These are phyloP conservation scores for Agrilus cyanescens DNA, from an alignment of 2,888 invertebrate species.

Conservation along the genomic window DNA sequence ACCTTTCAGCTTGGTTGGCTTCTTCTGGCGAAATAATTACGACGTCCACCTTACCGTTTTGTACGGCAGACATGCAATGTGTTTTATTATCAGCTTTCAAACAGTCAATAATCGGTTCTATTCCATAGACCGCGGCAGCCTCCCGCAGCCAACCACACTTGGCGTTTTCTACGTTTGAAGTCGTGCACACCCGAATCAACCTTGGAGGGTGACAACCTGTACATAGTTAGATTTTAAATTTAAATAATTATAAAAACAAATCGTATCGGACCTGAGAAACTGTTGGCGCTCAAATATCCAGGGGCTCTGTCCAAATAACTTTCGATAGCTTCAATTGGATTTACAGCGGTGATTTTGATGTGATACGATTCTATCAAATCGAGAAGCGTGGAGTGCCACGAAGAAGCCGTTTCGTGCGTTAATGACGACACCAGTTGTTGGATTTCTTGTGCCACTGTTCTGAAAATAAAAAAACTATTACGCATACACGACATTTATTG, in stretches of 20 bases:
- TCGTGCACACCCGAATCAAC: conserved; percentile 50
- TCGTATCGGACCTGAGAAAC: conserved; percentile 18
- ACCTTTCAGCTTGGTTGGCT: conserved; percentile 57
- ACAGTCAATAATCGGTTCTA: conserved; percentile 73
- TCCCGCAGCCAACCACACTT: conserved; percentile 74
- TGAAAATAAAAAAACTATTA: conserved; percentile 23
- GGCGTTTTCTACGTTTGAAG: conserved; percentile 52
- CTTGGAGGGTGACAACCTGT: conserved; percentile 57
- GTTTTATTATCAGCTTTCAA: conserved; percentile 44
- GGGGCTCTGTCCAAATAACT: conserved; percentile 53
- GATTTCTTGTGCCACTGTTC: conserved; percentile 39
- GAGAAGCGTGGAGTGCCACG: conserved; percentile 48
- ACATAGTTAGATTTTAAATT: conserved; percentile 27
- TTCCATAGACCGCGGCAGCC: conserved; percentile 60
- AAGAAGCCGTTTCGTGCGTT: conserved; percentile 29
- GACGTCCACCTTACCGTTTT: conserved; percentile 54
- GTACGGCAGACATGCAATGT: conserved; percentile 58
- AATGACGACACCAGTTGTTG: conserved; percentile 39
- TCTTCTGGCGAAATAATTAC: conserved; percentile 61
- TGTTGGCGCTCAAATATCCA: conserved; percentile 52
- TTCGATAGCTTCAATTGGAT: conserved; percentile 49
- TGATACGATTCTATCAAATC: conserved; percentile 49
- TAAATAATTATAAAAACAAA: neutral
- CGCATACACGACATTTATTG: neutral
- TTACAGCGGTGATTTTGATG: conserved; percentile 40